Conservation (phyloP, 2,113 vertebrate species). For the Neogobius melanostomus region DNA sequence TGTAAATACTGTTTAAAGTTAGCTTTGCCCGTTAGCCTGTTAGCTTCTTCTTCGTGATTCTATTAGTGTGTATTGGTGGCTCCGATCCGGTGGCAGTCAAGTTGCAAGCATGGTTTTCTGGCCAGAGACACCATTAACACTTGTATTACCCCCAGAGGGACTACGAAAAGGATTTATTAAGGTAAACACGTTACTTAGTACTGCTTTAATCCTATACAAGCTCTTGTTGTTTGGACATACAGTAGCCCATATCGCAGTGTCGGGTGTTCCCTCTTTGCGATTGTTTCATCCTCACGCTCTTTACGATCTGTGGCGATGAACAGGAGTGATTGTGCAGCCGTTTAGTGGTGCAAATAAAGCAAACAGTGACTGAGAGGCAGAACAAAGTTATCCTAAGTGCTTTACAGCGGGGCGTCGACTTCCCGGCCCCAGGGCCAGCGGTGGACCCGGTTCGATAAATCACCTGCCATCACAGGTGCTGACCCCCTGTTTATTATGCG, state of each 20-base stretch:
- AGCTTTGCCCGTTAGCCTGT: too few relatives aligned
- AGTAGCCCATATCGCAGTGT: conserved; percentile 46
- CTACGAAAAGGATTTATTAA: too few relatives aligned
- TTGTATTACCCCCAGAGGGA: too few relatives aligned
- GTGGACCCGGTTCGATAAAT: conserved; percentile 71
- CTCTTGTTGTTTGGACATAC: conserved; percentile 14
- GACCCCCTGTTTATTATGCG: conserved; percentile 78
- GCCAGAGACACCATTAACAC: too few relatives aligned
- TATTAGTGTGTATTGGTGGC: too few relatives aligned
- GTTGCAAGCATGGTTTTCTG: too few relatives aligned
- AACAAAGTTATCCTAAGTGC: conserved; percentile 67
- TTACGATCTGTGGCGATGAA: conserved; percentile 69
- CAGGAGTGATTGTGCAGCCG: conserved; percentile 44
- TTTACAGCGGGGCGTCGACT: conserved; percentile 69
- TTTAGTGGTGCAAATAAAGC: conserved; percentile 66
- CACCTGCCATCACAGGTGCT: conserved; percentile 76
- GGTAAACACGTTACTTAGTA: too few relatives aligned
- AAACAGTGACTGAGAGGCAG: conserved; percentile 68
- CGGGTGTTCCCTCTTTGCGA: conserved; percentile 49
- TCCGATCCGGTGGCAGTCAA: too few relatives aligned
- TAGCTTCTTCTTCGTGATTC: too few relatives aligned
- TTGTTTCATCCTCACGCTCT: conserved; percentile 63
- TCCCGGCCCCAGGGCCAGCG: conserved; percentile 60
- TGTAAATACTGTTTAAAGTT: too few relatives aligned
- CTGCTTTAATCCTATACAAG: neutral